Evolutionary conservation across 2,888 invertebrate species (phyloP), one percentile per base, ranked within the genome.

Genomic region (Rhagonycha lutea): DNA sequence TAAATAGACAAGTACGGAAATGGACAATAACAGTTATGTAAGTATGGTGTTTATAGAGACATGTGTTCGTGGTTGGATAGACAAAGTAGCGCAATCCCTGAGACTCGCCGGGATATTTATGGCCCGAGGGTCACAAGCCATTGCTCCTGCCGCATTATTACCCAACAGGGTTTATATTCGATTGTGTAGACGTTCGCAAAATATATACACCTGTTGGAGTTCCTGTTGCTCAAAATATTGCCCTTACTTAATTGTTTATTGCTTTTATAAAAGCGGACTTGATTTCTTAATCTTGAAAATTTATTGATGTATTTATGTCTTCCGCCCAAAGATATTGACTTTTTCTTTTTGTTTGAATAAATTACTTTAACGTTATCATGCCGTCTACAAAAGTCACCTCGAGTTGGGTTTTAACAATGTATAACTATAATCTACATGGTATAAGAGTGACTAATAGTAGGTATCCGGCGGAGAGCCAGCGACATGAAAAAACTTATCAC

Each of bases 131-230:
- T 87, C 87, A 87, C 86, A 88, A 87, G 87, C 86, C 87, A 87
- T 87, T 87, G 87, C 87, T 87, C 86, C 86, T 86, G 86, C 86
- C 87, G 87, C 86, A 86, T 87, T 88, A 87, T 87, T 88, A 87
- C 85, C 87, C 86, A 86, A 86, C 86, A 84, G 86, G 86, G 86
- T 86, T 86, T 86, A 86, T 86, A 85, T 86, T 85, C 86, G 86
- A 87, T 86, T 87, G 86, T 87, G 85, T 83, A 83, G 84, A 85
- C 84, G 84, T 84, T 85, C 79, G 86, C 85, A 85, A 86, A 87
- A 88, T 87, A 87, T 87, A 88, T 87, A 87, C 87, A 88, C 88
- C 88, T 88, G 88, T 88, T 88, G 87, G 84, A 85, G 83, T 83
- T 84, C 82, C 82, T 84, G 83, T 79, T 80, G 80, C 80, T 81